Evolutionary conservation across 2,797 vertebrate genomes (phyloP).

Genomic region (Limnodromus scolopaceus): DNA sequence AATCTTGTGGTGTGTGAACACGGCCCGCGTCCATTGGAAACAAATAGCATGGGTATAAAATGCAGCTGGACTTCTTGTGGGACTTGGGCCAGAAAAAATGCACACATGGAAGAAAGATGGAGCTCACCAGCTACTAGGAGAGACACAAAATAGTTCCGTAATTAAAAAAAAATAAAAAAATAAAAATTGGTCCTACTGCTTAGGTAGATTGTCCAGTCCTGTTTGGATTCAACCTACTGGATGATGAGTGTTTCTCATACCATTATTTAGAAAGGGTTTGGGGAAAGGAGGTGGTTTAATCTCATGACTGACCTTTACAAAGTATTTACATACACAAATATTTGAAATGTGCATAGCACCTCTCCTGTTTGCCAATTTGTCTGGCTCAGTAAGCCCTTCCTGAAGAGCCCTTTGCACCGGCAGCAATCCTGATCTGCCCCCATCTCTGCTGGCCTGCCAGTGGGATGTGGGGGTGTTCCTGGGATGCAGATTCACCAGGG

Average conservation of each 20-base stretch:
- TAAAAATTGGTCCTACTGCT: background rate
- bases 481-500: rapidly evolving
- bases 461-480: background rate
- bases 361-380: background rate
- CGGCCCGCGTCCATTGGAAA: background rate
- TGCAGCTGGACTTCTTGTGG: background rate
- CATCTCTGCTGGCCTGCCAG: background rate
- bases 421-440: background rate
- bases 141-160: background rate
- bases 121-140: background rate
- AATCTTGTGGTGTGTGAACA: background rate
- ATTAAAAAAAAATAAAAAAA: background rate
- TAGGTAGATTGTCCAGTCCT: background rate
- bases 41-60: background rate
- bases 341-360: background rate
- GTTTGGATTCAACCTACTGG: background rate
- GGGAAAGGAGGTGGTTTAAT: background rate
- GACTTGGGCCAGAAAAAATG: background rate
- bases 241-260: background rate
- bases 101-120: background rate
- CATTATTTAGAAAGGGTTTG: background rate
- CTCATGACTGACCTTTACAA: background rate
- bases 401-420: background rate
- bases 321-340: background rate
- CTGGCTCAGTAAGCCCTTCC: background rate